Conservation (phyloP, 2,113 vertebrate species). For the Holacanthus passer region DNA sequence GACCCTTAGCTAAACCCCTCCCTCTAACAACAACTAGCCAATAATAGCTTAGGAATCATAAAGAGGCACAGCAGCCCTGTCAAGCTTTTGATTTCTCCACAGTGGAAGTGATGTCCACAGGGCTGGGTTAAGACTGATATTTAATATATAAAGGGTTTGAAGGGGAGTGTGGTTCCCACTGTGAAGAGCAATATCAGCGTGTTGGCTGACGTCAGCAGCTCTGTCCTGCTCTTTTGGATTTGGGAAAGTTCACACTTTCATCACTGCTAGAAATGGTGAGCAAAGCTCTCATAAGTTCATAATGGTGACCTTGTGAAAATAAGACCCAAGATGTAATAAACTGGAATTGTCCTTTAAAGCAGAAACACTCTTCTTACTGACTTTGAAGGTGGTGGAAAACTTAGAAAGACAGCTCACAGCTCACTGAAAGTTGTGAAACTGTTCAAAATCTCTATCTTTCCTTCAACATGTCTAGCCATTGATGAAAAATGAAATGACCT, state of each 20-base stretch:
- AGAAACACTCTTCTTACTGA: background rate
- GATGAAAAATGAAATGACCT: conserved; percentile 48
- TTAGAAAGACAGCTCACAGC: background rate
- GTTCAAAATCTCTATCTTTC: background rate
- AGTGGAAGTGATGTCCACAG: background rate
- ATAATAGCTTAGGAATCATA: background rate
- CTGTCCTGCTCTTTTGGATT: no score
- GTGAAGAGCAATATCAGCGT: no score
- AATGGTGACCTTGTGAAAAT: no score
- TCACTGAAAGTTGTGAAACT: background rate
- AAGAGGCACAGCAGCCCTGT: background rate
- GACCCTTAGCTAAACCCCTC: background rate
- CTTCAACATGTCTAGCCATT: conserved; percentile 11
- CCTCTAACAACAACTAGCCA: background rate
- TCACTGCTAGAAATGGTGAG: background rate
- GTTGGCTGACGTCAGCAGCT: no score
- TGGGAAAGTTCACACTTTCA: no score
- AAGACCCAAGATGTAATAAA: background rate
- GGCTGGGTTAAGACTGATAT: background rate
- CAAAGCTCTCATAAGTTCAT: background rate
- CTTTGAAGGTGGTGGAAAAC: background rate
- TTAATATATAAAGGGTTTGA: background rate
- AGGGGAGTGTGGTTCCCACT: background rate
- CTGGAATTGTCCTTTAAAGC: background rate
- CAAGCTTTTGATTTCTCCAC: no score